Evolutionary conservation across 2,797 vertebrate genomes (phyloP).

Genomic region (Sebastiscus tertius): DNA sequence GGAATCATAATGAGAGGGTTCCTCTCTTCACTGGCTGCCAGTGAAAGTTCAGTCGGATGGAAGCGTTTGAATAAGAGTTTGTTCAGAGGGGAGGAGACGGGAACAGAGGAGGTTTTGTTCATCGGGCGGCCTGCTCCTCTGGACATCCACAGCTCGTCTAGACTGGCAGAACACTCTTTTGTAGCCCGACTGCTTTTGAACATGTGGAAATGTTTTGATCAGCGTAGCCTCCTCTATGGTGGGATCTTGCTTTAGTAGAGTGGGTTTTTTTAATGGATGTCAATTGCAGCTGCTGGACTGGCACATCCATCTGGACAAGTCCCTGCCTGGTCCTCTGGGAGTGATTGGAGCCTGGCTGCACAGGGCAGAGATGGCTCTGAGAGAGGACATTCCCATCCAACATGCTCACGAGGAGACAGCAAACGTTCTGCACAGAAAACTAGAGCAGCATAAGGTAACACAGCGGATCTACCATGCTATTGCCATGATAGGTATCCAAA

Average conservation of each 20-base stretch:
- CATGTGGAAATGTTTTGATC: slow-evolving; percentile 46
- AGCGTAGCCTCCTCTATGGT: slow-evolving; percentile 3
- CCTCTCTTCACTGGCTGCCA: slow-evolving; percentile 42
- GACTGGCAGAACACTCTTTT: slow-evolving; percentile 43
- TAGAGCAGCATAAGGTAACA: slow-evolving; percentile 97
- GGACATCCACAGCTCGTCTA: slow-evolving; percentile 34
- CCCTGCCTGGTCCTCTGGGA: slow-evolving; percentile 93
- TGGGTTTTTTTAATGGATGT: slow-evolving; percentile 47
- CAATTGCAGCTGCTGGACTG: slow-evolving; percentile 87
- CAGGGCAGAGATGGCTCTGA: slow-evolving; percentile 90
- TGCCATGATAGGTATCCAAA: neutral
- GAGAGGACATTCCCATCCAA: slow-evolving; percentile 91
- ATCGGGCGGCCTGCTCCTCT: slow-evolving; percentile 25
- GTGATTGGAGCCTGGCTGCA: slow-evolving; percentile 95
- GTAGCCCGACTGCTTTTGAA: slow-evolving; percentile 48
- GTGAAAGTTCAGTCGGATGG: slow-evolving; percentile 56
- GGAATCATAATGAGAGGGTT: slow-evolving; percentile 19
- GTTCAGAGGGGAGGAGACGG: slow-evolving; percentile 47
- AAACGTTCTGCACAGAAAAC: slow-evolving; percentile 90
- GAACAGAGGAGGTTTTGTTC: slow-evolving; percentile 77
- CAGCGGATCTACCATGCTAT: neutral
- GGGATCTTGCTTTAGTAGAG: slow-evolving; percentile 21
- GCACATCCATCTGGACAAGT: slow-evolving; percentile 96
- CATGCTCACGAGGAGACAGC: slow-evolving; percentile 96
- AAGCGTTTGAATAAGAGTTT: slow-evolving; percentile 51